phyloP scores from a whole-genome alignment of 2,888 invertebrate species.

The Camponotus fellah region DNA sequence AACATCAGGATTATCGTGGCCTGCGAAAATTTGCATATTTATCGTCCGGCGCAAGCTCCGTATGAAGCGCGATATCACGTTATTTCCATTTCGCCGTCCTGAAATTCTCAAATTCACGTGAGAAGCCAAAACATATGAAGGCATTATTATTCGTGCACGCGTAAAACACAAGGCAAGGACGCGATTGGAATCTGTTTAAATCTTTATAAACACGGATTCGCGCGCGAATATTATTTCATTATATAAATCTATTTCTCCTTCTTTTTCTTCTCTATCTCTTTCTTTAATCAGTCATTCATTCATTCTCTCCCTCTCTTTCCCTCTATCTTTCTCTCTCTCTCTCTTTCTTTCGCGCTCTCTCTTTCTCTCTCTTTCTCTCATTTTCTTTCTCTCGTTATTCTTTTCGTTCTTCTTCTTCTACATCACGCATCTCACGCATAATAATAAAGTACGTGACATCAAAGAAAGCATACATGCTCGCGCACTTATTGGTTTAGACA shows the following conservation, averaged over 20 bases:
- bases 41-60: conserved; percentile 4
- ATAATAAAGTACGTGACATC: conserved; percentile 55
- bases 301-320: conserved; percentile 22
- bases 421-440: conserved; percentile 63
- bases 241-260: conserved; percentile 30
- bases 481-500: conserved; percentile 56
- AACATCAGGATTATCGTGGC: conserved; percentile 4
- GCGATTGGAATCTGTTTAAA: conserved; percentile 60
- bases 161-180: conserved; percentile 67
- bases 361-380: background rate
- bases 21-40: conserved; percentile 29
- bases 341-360: conserved; percentile 4
- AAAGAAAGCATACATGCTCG: conserved; percentile 63
- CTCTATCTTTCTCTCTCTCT: background rate
- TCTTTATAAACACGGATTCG: conserved; percentile 55
- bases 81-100: conserved; percentile 68
- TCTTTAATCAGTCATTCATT: conserved; percentile 15
- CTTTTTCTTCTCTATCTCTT: conserved; percentile 3
- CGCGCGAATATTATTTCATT: conserved; percentile 53
- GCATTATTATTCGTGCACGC: conserved; percentile 78
- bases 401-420: conserved; percentile 32
- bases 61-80: conserved; percentile 43
- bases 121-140: conserved; percentile 86
- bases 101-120: conserved; percentile 75
- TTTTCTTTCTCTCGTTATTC: conserved; percentile 1